A percentile compares a stretch with the other conserved stretches of the same genome.
Evolutionary conservation across 2,113 vertebrate species (phyloP).

Genomic region (Arizona elegans): DNA sequence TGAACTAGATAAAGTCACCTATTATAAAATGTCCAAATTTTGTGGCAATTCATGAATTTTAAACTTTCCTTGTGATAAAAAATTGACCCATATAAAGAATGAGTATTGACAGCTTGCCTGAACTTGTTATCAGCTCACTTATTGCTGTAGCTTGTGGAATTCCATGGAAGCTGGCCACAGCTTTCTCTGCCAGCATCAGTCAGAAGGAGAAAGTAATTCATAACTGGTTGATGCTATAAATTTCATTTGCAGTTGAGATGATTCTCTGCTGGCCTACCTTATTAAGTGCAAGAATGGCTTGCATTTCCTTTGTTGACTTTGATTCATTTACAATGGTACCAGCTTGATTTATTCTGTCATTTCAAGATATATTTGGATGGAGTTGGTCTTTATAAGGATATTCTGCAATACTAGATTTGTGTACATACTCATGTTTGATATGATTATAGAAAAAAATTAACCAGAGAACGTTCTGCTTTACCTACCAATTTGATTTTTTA

Average conservation of each 20-base stretch:
- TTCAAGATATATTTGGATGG: not conserved
- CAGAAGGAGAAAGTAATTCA: not conserved
- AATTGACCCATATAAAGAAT: not conserved
- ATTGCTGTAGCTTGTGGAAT: not conserved
- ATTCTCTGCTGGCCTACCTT: not conserved
- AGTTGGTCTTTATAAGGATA: not conserved
- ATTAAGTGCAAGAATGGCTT: not conserved
- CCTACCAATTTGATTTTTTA: not conserved
- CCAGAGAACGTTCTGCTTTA: not conserved
- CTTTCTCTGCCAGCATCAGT: not conserved
- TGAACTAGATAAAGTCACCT: not conserved
- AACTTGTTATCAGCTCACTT: not conserved
- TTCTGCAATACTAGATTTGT: not conserved
- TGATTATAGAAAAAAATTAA: not conserved
- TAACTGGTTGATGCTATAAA: not conserved
- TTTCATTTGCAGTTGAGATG: not conserved
- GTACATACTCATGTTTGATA: not conserved
- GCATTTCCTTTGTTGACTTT: not conserved
- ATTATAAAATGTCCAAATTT: not conserved
- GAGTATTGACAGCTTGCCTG: not conserved
- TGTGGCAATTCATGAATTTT: not conserved
- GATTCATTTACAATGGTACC: not conserved
- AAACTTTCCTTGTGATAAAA: not conserved
- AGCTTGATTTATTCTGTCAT: not conserved
- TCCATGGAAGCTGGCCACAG: not conserved